Evolutionary conservation across 30 jellyfish, hydroid and myxozoan species (phyloP).

Genomic region (Aurelia aurita): DNA sequence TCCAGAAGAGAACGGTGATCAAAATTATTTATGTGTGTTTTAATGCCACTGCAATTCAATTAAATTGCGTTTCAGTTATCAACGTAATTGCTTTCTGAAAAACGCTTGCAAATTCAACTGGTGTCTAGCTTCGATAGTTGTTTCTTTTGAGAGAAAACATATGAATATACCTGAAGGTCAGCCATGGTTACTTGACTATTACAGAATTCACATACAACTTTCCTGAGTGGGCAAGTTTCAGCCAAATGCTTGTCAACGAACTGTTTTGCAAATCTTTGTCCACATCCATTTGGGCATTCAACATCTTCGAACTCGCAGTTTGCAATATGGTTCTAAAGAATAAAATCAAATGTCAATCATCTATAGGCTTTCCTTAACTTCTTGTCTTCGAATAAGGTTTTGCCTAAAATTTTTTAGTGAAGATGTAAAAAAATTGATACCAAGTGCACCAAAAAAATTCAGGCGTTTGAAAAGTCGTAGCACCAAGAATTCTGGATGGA

Average conservation of each 20-base stretch:
- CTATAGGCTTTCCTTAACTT: too few relatives aligned
- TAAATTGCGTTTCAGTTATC: too few relatives aligned
- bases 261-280: slow-evolving; percentile 2
- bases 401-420: too few relatives aligned
- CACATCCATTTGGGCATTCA: slow-evolving; percentile 39
- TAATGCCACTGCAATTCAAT: too few relatives aligned
- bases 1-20: too few relatives aligned
- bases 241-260: slow-evolving; percentile 21
- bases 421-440: too few relatives aligned
- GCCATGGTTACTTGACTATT: not conserved
- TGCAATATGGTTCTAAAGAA: slow-evolving; percentile 3
- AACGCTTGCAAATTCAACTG: not conserved
- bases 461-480: too few relatives aligned
- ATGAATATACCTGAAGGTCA: slow-evolving; percentile 28
- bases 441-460: too few relatives aligned
- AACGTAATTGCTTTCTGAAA: not conserved
- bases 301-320: slow-evolving; percentile 18
- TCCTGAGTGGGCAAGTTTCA: slow-evolving; percentile 39
- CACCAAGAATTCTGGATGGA: too few relatives aligned
- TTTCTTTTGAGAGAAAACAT: too few relatives aligned
- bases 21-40: too few relatives aligned
- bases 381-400: too few relatives aligned
- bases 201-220: slow-evolving; percentile 31
- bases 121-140: not conserved
- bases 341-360: not conserved